Conservation (phyloP, 2,888 invertebrate species). For the Dysmachus trigonus region DNA sequence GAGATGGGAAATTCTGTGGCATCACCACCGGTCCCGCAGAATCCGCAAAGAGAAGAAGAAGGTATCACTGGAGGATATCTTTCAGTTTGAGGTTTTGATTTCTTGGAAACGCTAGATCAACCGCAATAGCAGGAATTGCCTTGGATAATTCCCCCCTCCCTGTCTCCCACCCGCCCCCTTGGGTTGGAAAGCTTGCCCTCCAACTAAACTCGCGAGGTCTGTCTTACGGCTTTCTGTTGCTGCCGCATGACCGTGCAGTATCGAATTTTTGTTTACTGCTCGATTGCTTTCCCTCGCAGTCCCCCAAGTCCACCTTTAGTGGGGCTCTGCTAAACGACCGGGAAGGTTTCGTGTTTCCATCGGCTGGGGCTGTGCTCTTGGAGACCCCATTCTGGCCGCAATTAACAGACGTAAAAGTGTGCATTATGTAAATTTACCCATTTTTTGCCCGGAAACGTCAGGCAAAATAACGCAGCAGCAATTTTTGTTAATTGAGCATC, state of each 20-base stretch:
- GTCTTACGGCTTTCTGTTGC: not conserved
- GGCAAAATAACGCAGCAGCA: not conserved
- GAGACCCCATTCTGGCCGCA: not conserved
- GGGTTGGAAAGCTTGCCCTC: not conserved
- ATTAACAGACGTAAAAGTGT: not conserved
- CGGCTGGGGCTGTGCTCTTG: not conserved
- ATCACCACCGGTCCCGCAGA: not conserved
- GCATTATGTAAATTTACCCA: not conserved
- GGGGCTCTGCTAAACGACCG: not conserved
- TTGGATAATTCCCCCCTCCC: not conserved
- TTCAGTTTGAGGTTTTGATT: conserved; percentile 16
- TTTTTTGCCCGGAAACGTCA: not conserved
- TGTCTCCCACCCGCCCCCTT: not conserved
- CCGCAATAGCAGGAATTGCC: conserved; percentile 22
- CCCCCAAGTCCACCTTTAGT: not conserved
- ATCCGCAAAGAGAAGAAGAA: not conserved
- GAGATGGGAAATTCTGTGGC: not conserved
- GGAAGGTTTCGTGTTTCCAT: not conserved
- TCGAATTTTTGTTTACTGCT: not conserved
- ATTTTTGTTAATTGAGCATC: not conserved
- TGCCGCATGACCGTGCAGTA: not conserved
- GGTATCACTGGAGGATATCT: conserved; percentile 12
- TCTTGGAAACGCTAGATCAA: conserved; percentile 18
- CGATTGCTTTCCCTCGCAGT: not conserved
- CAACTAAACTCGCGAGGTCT: not conserved